phyloP scores from a whole-genome alignment of 2,113 vertebrate genomes.

The Artemisiospiza belli region DNA sequence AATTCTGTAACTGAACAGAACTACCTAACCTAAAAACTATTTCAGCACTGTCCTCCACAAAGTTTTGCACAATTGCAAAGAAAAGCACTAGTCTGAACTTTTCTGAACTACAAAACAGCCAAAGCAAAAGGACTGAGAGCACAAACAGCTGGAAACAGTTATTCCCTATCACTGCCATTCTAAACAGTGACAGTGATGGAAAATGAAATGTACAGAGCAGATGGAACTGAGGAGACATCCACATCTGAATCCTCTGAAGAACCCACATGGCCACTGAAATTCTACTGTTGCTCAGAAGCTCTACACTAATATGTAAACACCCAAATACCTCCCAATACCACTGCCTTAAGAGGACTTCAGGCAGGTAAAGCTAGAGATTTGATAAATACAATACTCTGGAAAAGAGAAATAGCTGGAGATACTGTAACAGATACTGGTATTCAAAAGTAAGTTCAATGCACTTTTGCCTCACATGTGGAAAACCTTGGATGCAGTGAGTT shows the following conservation, averaged over 20 bases:
- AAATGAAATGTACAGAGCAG: not conserved
- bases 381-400: not conserved
- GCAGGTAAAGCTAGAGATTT: not conserved
- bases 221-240: not conserved
- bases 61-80: not conserved
- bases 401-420: not conserved
- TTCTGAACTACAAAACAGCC: not conserved
- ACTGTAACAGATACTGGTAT: not conserved
- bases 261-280: not conserved
- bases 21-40: not conserved
- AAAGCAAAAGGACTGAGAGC: not conserved
- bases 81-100: not conserved
- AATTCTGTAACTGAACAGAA: not conserved
- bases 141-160: not conserved
- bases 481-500: not conserved
- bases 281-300: not conserved
- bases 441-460: not conserved
- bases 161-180: not conserved
- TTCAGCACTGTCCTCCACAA: not conserved
- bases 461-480: not conserved
- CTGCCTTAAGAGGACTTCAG: not conserved
- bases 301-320: not conserved
- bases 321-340: not conserved
- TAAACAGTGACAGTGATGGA: not conserved
- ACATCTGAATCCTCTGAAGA: not conserved